Evolutionary conservation across 2,113 vertebrate genomes (phyloP).

Genomic region (Monarcha castaneiventris): DNA sequence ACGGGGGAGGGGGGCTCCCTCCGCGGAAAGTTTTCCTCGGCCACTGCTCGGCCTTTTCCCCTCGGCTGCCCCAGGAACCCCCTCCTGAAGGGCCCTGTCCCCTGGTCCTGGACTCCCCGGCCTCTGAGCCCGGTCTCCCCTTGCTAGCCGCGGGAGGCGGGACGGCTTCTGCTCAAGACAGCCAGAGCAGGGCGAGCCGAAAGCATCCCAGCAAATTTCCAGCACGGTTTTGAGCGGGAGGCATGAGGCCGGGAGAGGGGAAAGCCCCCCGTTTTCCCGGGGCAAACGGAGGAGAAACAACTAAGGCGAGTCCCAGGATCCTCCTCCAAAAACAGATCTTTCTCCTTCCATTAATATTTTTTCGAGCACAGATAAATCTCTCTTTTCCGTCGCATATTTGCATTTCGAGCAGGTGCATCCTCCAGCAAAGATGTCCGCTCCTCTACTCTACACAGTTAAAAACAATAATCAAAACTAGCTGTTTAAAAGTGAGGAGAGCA

Average conservation of each 20-base stretch:
- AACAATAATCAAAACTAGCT: neutral
- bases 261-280: neutral
- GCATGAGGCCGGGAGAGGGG: rapidly evolving
- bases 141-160: rapidly evolving
- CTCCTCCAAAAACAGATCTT: neutral
- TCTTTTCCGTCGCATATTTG: neutral
- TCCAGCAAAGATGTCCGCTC: neutral
- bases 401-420: neutral
- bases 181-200: neutral
- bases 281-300: neutral
- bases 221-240: neutral
- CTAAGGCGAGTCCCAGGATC: neutral
- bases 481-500: neutral
- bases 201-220: neutral
- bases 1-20: neutral
- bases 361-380: neutral
- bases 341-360: neutral
- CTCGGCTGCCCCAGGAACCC: neutral
- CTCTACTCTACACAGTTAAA: neutral
- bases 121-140: neutral
- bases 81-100: neutral
- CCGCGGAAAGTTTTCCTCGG: neutral
- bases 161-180: rapidly evolving
- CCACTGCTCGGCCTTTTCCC: neutral
- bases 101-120: too few relatives aligned